Conservation (phyloP, 2,888 invertebrate species). For the Cheilosia urbana region DNA sequence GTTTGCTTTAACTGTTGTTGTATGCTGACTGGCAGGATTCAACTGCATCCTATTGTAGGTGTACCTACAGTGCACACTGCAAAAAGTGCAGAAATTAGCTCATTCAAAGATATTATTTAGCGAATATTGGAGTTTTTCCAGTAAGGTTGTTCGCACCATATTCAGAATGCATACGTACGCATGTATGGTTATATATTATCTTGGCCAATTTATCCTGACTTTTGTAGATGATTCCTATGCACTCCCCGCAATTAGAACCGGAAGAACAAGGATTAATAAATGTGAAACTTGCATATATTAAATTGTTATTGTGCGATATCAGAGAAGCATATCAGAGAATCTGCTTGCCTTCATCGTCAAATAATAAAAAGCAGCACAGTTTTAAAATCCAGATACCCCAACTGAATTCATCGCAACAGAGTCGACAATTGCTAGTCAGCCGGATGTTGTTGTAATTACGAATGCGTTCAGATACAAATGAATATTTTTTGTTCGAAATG, state of each 20-base stretch:
- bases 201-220: constrained; percentile 23
- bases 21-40: constrained; percentile 18
- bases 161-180: constrained; percentile 6
- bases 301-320: constrained; percentile 22
- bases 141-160: constrained; percentile 30
- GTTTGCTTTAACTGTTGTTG: constrained; percentile 3
- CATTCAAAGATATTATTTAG: constrained; percentile 33
- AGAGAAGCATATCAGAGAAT: constrained; percentile 3
- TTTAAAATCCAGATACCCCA: background rate
- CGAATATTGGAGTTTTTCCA: constrained; percentile 34
- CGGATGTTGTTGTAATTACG: constrained; percentile 37
- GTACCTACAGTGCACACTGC: background rate
- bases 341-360: constrained; percentile 8
- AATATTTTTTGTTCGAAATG: constrained; percentile 20
- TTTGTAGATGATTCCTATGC: constrained; percentile 11
- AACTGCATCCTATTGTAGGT: constrained; percentile 11
- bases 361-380: constrained; percentile 11
- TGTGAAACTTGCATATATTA: constrained; percentile 34
- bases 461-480: constrained; percentile 22
- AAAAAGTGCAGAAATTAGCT: constrained; percentile 37
- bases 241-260: constrained; percentile 24
- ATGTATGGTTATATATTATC: background rate
- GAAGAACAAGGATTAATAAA: constrained; percentile 37
- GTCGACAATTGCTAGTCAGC: constrained; percentile 34
- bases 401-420: constrained; percentile 14